Evolutionary conservation across 1,140 invertebrate genomes (phyloP).

Genomic region (Trialeurodes vaporariorum): DNA sequence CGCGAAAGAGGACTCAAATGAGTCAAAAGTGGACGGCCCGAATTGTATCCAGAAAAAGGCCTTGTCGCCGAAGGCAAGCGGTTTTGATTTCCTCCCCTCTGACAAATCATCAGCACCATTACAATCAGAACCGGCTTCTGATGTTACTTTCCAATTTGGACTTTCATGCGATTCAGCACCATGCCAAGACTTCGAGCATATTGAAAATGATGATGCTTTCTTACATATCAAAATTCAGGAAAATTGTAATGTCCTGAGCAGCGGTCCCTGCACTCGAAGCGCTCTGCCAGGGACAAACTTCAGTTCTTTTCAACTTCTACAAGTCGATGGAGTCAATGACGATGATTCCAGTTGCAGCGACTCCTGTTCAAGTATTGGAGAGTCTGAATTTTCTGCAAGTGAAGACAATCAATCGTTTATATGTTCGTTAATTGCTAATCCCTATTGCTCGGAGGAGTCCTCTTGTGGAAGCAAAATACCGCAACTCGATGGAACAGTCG

Average conservation of each 20-base stretch:
- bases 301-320: background rate
- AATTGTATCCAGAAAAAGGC: no score
- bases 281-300: background rate
- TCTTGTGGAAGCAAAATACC: conserved; percentile 35
- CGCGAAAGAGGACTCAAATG: no score
- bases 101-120: no score
- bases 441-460: background rate
- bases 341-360: background rate
- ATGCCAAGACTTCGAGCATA: no score
- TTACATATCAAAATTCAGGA: conserved; percentile 13
- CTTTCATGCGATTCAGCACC: no score
- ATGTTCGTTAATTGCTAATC: no score
- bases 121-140: no score
- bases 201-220: conserved; percentile 6
- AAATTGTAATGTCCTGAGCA: conserved; percentile 5
- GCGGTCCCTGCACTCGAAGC: no score
- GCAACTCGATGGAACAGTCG: conserved; percentile 62
- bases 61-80: no score
- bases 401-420: background rate
- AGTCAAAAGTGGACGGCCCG: no score
- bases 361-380: background rate
- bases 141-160: no score
- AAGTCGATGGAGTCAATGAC: background rate
- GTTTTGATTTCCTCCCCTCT: no score
- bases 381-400: background rate